Evolutionary conservation across 2,113 vertebrate genomes (phyloP).

Genomic region (Syngnathoides biaculeatus): DNA sequence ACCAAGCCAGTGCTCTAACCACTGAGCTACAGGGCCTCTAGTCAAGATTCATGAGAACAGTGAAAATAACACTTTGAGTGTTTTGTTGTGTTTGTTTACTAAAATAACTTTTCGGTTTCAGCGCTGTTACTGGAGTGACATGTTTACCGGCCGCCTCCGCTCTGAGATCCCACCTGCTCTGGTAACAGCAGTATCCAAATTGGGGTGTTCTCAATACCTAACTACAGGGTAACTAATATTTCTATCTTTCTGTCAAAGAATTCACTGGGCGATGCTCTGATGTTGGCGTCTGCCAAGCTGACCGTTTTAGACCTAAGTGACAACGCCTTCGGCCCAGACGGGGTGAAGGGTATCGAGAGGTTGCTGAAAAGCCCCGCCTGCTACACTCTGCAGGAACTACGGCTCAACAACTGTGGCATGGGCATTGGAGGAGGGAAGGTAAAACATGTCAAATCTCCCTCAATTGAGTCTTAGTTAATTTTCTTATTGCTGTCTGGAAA

Average conservation of each 20-base stretch:
- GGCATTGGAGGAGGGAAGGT: constrained; percentile 96
- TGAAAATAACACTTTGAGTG: too few relatives aligned
- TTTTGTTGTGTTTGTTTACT: background rate
- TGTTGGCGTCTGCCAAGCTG: constrained; percentile 83
- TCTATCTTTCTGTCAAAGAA: constrained; percentile 67
- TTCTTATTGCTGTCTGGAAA: too few relatives aligned
- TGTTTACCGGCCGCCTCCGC: constrained; percentile 95
- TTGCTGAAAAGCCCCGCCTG: constrained; percentile 86
- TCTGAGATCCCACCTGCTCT: constrained; percentile 93
- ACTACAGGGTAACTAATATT: background rate
- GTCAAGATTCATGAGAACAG: too few relatives aligned
- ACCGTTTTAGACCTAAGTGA: constrained; percentile 93
- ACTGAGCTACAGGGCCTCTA: too few relatives aligned
- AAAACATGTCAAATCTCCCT: constrained; percentile 1
- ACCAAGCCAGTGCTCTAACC: too few relatives aligned
- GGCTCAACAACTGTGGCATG: constrained; percentile 98
- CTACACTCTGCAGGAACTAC: constrained; percentile 85
- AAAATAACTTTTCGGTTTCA: constrained; percentile 37
- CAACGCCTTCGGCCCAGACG: constrained; percentile 97
- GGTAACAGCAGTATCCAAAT: constrained; percentile 66
- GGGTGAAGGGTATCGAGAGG: constrained; percentile 87
- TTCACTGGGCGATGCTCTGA: constrained; percentile 86
- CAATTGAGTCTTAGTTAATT: background rate
- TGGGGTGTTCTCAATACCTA: background rate
- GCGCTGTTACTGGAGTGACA: constrained; percentile 97